phyloP scores from a whole-genome alignment of 1,140 invertebrate genomes.

The Ips nitidus region DNA sequence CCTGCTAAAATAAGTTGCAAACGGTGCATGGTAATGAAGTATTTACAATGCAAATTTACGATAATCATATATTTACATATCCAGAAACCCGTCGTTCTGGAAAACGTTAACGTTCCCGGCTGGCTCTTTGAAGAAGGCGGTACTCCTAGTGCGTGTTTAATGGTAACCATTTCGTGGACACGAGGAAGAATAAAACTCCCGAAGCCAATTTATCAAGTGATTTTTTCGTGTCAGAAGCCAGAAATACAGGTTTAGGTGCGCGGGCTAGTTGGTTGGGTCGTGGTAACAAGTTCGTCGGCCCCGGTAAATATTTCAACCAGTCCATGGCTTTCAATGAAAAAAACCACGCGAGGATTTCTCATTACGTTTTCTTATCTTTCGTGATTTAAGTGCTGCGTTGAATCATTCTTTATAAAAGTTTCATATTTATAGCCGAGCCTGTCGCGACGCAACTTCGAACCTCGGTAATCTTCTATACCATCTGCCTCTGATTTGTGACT shows the following conservation, averaged over 20 bases:
- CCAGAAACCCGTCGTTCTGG: no score
- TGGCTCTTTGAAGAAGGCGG: no score
- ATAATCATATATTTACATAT: no score
- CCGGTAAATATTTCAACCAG: slow-evolving; percentile 31
- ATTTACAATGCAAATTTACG: slow-evolving; percentile 1
- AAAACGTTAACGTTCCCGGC: no score
- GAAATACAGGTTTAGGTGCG: slow-evolving; percentile 29
- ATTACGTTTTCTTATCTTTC: slow-evolving; percentile 25
- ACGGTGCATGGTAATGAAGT: background rate
- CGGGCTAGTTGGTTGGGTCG: slow-evolving; percentile 16
- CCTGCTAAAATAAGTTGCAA: slow-evolving; percentile 13
- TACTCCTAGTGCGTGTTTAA: no score
- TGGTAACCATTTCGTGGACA: background rate
- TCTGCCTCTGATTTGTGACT: background rate
- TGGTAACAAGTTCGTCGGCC: slow-evolving; percentile 28
- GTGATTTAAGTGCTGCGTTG: slow-evolving; percentile 19
- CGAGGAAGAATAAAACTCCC: background rate
- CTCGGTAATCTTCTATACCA: background rate
- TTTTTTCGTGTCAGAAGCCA: slow-evolving; percentile 27
- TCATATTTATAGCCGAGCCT: background rate
- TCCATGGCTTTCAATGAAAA: slow-evolving; percentile 19
- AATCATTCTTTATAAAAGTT: slow-evolving; percentile 8
- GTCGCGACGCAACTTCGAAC: background rate
- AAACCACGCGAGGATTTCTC: slow-evolving; percentile 18
- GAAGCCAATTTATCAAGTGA: slow-evolving; percentile 13